Evolutionary conservation across 2,113 vertebrate species (phyloP).

Genomic region (Dasyprocta punctata): DNA sequence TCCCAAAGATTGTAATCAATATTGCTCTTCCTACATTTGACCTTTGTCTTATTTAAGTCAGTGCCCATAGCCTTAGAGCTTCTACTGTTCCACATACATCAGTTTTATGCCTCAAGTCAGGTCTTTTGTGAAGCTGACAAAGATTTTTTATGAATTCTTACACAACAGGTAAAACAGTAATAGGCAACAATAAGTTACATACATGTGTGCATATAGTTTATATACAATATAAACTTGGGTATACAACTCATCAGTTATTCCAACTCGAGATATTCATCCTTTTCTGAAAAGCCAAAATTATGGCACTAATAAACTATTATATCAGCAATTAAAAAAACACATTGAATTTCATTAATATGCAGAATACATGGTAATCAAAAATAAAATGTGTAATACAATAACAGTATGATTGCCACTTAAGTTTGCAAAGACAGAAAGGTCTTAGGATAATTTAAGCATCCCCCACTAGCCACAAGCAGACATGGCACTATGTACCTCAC

Average conservation of each 20-base stretch:
- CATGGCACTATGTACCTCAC: not conserved
- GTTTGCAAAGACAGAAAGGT: not conserved
- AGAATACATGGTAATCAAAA: slow-evolving; percentile 2
- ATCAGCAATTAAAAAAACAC: not conserved
- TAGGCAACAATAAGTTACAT: not conserved
- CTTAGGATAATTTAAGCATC: not conserved
- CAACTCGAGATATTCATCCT: not conserved
- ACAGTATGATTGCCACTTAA: not conserved
- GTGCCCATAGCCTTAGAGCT: not conserved
- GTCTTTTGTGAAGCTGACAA: slow-evolving; percentile 5
- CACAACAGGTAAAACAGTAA: not conserved
- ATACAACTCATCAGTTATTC: not conserved
- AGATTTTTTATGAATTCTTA: not conserved
- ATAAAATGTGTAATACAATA: not conserved
- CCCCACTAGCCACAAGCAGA: not conserved
- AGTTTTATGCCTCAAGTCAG: not conserved
- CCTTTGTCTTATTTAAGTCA: not conserved
- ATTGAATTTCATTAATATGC: not conserved
- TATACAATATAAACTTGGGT: not conserved
- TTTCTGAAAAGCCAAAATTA: slow-evolving; percentile 34
- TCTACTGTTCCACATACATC: not conserved
- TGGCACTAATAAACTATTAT: not conserved
- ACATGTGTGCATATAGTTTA: not conserved
- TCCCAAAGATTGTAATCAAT: slow-evolving; percentile 18
- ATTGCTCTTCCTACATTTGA: slow-evolving; percentile 18